A percentile compares a stretch with the other conserved stretches of the same genome.
Conservation (phyloP, 2,113 vertebrate genomes). For the Trichechus manatus region DNA sequence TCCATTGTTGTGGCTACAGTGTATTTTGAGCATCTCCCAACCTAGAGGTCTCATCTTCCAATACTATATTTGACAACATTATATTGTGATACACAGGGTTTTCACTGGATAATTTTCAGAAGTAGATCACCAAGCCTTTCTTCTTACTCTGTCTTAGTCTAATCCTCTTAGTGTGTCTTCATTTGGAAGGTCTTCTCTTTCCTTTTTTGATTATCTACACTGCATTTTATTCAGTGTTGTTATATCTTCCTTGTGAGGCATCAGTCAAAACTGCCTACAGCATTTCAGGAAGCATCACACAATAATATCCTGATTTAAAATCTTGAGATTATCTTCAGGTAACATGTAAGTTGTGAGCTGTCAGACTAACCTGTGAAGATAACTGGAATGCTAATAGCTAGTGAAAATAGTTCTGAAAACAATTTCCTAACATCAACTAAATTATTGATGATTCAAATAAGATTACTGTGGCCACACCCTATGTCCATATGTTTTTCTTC, state of each 20-base stretch:
- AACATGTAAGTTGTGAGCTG: not conserved
- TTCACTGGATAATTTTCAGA: no score
- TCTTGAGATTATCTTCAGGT: not conserved
- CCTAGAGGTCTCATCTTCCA: no score
- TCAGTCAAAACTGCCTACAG: not conserved
- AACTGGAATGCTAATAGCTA: not conserved
- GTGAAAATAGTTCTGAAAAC: not conserved
- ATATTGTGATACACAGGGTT: no score
- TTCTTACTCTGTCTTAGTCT: no score
- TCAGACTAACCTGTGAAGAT: not conserved
- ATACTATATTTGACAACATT: no score
- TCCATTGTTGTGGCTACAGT: no score
- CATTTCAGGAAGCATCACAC: no score
- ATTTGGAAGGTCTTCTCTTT: not conserved
- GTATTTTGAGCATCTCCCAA: no score
- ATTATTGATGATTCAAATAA: not conserved
- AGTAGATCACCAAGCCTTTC: no score
- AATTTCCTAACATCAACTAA: not conserved
- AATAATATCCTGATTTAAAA: not conserved
- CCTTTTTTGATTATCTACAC: not conserved
- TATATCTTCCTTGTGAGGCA: not conserved
- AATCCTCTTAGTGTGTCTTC: no score
- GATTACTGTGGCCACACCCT: not conserved
- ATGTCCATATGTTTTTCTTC: not conserved
- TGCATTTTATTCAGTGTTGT: not conserved